Conservation (phyloP, 2,797 vertebrate species). For the Clamator glandarius region DNA sequence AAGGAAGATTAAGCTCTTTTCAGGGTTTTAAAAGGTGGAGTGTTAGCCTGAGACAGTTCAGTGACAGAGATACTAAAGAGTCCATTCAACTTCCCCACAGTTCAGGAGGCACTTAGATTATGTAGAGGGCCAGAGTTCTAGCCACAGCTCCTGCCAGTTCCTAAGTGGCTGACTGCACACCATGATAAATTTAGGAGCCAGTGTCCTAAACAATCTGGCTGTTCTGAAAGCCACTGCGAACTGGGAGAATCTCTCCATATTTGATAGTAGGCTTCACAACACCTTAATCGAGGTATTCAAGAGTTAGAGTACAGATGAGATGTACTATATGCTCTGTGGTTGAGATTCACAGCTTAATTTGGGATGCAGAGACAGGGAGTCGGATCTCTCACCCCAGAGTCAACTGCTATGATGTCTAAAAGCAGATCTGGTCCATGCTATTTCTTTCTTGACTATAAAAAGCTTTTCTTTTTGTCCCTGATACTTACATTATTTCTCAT, state of each 20-base stretch:
- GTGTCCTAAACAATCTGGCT: not conserved
- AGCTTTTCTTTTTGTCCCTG: fast-evolving
- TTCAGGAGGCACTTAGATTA: not conserved
- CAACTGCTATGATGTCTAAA: not conserved
- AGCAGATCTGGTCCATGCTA: not conserved
- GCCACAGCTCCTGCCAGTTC: not conserved
- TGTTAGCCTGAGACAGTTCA: not conserved
- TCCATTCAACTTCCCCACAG: fast-evolving
- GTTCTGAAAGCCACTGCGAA: not conserved
- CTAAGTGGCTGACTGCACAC: not conserved
- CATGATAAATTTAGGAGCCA: not conserved
- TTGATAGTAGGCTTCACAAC: not conserved
- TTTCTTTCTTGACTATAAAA: not conserved
- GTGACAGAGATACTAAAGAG: not conserved
- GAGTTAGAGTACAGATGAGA: not conserved
- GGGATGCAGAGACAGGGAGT: not conserved
- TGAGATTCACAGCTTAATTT: not conserved
- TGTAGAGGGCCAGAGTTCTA: not conserved
- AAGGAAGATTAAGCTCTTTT: not conserved
- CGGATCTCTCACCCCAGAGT: not conserved
- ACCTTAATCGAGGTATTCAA: not conserved
- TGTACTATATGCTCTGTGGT: not conserved
- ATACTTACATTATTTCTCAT: not conserved
- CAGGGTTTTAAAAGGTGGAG: not conserved
- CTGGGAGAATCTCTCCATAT: not conserved